Evolutionary conservation across 2,797 vertebrate species (phyloP), one percentile per base, ranked within the genome.

Genomic region (Sebastes itinus): DNA sequence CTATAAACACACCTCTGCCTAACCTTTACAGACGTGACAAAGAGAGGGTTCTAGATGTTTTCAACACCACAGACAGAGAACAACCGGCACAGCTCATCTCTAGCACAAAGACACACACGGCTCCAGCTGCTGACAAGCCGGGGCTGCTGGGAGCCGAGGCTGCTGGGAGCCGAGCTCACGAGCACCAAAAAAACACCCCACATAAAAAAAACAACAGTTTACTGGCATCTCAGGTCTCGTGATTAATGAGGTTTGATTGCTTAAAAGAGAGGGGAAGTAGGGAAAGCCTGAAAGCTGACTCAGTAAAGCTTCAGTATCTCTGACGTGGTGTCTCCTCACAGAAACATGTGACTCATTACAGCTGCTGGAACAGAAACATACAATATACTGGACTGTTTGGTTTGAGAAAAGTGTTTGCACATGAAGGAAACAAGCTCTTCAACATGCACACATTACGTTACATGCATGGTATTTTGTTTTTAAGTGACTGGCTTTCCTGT

Each of bases 41-140:
- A 85, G 86, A 86, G 89, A 93, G 86, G 65, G 4, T 82, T 80
- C 90, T 78, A 38, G 79, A 60, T 58, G 78, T 78, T 87, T 89
- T 77, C 59, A 77, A 14, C 56, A 32, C 56, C 46, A 65, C 18
- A 58, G 10, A 78, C 75, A 85, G 63, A 77, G 61, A 86, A 84
- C 12, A 75, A 85, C 59, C 46, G 0, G 69, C 33, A 22, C 28
- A 59, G 59, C 16, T 79, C 70, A 61, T 22, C 62, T 85, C 61
- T 49, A 18, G n/a, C 54, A 88, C 77, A 88, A 80, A 81, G 64
- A 66, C 71, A 63, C 38, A 63, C 38, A 30, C 4, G 6, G 14
- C 61, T 78, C 52, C 73, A 33, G 62, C 61, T 69, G 72, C 75
- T 68, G 72, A 42, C 38, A 4, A 6, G 38, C 38, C 1, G 4